These are phyloP conservation scores for Orthonevra nobilis DNA, from an alignment of 2,888 invertebrate species.

Conservation along the genomic window DNA sequence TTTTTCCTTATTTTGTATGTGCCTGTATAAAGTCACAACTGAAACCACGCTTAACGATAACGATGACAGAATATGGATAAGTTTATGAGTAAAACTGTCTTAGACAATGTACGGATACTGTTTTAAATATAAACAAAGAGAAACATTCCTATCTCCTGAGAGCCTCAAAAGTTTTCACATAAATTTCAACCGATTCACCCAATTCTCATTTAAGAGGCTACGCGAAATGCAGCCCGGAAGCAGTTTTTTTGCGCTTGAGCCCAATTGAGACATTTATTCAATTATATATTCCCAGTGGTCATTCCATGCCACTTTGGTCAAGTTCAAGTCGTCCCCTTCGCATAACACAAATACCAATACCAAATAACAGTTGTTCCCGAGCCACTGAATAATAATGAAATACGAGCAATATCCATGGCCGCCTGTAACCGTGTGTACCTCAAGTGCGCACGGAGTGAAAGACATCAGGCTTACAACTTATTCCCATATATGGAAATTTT, in stretches of 20 bases:
- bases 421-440: constrained; percentile 29
- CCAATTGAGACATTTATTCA: constrained; percentile 68
- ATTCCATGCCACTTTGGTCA: constrained; percentile 47
- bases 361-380: constrained; percentile 68
- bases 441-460: constrained; percentile 28
- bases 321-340: constrained; percentile 37
- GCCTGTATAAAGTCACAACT: too few relatives aligned
- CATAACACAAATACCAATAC: constrained; percentile 66
- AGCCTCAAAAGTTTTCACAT: too few relatives aligned
- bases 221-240: constrained; percentile 54
- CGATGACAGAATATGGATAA: too few relatives aligned
- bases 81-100: too few relatives aligned
- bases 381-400: constrained; percentile 70
- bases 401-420: constrained; percentile 67
- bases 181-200: too few relatives aligned
- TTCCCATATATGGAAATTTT: constrained; percentile 69
- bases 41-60: too few relatives aligned
- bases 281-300: constrained; percentile 53
- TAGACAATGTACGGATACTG: too few relatives aligned
- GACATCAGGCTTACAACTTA: constrained; percentile 69
- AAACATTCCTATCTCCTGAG: too few relatives aligned
- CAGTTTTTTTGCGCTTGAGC: constrained; percentile 28
- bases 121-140: too few relatives aligned
- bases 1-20: too few relatives aligned
- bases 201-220: too few relatives aligned